Base-by-base conservation (phyloP, 2,797 vertebrate genomes). In the Microctenopoma stevenorrisi region DNA sequence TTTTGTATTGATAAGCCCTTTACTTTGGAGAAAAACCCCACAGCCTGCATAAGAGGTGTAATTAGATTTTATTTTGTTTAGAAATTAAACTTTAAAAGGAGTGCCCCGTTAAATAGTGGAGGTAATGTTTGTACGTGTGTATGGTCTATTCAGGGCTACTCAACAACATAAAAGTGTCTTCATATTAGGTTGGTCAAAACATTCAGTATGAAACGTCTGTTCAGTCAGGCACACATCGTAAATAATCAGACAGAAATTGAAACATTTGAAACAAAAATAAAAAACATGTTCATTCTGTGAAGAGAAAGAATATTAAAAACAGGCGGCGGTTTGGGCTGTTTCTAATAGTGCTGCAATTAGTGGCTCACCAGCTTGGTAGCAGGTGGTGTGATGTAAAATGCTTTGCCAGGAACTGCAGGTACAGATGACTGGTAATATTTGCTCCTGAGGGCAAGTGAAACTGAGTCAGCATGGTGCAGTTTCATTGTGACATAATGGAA, bases 361-460 rank as follows among this genome's bases (percentile, higher is more conserved):
- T 1, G 28, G 15, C 15, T 62, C 4, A 28, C 22, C 42, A 46
- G 25, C 40, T 37, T 30, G 3, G 11, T 16, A 26, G 49, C 4
- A 0, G 18, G 28, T 26, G 42, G 50, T 61, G 4, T 52, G 46
- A n/a, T 43, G 5, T 16, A 38, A 10, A 7, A 5, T 13, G 13
- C 58, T 74, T 33, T 67, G 59, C 46, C 1, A 2, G 63, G 46
- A 76, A 64, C 30, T 9, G 43, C 47, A 56, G 50, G 30, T 33
- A n/a, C 13, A 63, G 58, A 50, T 64, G 49, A 58, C 66, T 63
- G 59, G n/a, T 48, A 52, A 43, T 16, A 58, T 37, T 15, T 74
- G 50, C 3, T 5, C 52, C 56, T 11, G 7, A 49, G 69, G 74
- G 56, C 35, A 63, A 72, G 43, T 69, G 46, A 72, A 68, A 53